A percentile compares a stretch with the other conserved stretches of the same genome.
phyloP scores from a whole-genome alignment of 2,797 vertebrate genomes.

The Jordanella pulchra region DNA sequence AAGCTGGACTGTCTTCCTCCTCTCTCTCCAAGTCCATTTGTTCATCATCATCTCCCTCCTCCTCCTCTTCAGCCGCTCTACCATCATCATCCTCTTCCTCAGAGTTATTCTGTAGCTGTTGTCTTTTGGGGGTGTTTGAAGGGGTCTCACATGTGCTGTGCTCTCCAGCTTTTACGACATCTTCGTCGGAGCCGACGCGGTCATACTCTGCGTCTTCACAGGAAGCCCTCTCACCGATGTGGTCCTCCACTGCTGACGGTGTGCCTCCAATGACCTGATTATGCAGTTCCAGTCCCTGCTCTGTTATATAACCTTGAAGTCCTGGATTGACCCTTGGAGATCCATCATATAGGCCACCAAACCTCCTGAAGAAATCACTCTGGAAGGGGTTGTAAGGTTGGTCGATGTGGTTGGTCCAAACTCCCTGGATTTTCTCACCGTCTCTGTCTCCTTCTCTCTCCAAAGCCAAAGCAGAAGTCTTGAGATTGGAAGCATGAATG shows the following conservation, averaged over 20 bases:
- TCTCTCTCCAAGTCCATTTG: slow-evolving; percentile 84
- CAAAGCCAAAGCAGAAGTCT: slow-evolving; percentile 71
- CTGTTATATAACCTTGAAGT: slow-evolving; percentile 81
- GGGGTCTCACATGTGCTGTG: slow-evolving; percentile 52
- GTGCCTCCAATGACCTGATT: slow-evolving; percentile 72
- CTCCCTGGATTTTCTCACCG: slow-evolving; percentile 81
- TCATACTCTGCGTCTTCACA: slow-evolving; percentile 89
- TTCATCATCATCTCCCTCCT: slow-evolving; percentile 83
- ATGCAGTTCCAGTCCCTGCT: slow-evolving; percentile 79
- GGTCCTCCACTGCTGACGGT: slow-evolving; percentile 72
- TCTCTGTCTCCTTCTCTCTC: slow-evolving; percentile 83
- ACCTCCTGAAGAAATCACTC: slow-evolving; percentile 95
- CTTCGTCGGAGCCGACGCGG: slow-evolving; percentile 78
- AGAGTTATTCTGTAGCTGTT: slow-evolving; percentile 71
- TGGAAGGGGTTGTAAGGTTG: slow-evolving; percentile 85
- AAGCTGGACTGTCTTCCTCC: slow-evolving; percentile 73
- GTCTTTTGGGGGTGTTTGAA: slow-evolving; percentile 66
- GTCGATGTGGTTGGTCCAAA: slow-evolving; percentile 90
- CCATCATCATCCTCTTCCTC: slow-evolving; percentile 81
- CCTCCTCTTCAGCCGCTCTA: slow-evolving; percentile 80
- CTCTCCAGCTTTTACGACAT: slow-evolving; percentile 44
- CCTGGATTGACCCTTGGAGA: slow-evolving; percentile 76
- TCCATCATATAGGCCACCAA: slow-evolving; percentile 86
- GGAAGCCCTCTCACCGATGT: slow-evolving; percentile 87
- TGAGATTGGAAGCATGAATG: slow-evolving; percentile 72